phyloP scores from a whole-genome alignment of 2,797 vertebrate genomes.

The Orestias chungarensis region DNA sequence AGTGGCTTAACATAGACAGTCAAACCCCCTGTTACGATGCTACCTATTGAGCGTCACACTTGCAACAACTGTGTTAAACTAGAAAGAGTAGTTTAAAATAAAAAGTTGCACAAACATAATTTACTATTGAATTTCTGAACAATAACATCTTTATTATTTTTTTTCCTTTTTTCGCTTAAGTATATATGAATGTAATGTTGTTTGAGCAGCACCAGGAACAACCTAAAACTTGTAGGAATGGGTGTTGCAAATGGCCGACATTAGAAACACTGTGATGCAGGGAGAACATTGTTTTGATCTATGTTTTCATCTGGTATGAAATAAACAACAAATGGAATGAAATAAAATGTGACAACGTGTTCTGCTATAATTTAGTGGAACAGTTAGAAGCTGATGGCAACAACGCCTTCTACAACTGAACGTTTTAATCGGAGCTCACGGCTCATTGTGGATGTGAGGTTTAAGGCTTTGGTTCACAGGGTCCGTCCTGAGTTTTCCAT shows the following conservation, averaged over 20 bases:
- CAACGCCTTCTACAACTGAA: neutral
- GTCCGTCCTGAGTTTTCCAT: neutral
- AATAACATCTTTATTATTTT: neutral
- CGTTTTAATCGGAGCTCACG: neutral
- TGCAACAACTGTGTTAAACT: neutral
- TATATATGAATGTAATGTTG: neutral
- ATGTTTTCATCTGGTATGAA: neutral
- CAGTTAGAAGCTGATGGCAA: neutral
- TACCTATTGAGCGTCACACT: neutral
- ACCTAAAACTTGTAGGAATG: too few relatives aligned
- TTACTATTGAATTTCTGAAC: too few relatives aligned
- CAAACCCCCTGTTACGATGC: neutral
- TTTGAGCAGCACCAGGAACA: neutral
- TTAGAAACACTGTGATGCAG: too few relatives aligned
- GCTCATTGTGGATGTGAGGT: neutral
- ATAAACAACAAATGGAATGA: neutral
- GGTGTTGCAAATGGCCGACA: too few relatives aligned
- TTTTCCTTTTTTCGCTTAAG: neutral
- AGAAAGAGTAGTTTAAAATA: neutral
- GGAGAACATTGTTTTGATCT: too few relatives aligned
- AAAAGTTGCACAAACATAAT: neutral
- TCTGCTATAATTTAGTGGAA: too few relatives aligned
- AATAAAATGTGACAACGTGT: neutral
- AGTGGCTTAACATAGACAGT: neutral
- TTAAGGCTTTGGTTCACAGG: neutral